These are phyloP conservation scores for Brachypteracias leptosomus DNA, from an alignment of 2,113 vertebrate genomes.

Conservation along the genomic window DNA sequence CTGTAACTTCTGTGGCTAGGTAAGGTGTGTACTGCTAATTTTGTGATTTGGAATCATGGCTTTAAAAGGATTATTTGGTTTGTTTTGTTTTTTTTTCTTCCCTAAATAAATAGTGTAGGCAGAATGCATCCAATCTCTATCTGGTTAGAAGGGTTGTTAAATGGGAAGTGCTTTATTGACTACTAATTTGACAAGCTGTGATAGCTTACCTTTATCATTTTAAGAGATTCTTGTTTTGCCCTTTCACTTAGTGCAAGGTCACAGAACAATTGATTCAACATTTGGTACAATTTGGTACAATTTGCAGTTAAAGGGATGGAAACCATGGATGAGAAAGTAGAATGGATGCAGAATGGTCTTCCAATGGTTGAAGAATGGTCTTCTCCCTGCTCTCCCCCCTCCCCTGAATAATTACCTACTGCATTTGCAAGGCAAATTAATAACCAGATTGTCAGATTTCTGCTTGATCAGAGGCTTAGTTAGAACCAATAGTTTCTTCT, in stretches of 20 bases:
- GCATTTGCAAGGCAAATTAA: background rate
- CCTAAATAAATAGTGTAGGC: background rate
- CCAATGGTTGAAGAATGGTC: too few relatives aligned
- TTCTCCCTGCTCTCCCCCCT: fast-evolving
- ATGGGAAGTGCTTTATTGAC: conserved; percentile 49
- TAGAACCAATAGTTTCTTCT: background rate
- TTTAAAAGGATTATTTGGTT: background rate
- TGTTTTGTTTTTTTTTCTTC: too few relatives aligned
- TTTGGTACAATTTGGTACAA: conserved; percentile 16
- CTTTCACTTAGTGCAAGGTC: conserved; percentile 50
- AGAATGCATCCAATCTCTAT: background rate
- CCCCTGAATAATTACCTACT: background rate
- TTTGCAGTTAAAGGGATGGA: conserved; percentile 2
- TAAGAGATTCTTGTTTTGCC: conserved; percentile 23
- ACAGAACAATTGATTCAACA: conserved; percentile 22
- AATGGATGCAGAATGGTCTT: background rate
- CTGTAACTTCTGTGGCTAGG: background rate
- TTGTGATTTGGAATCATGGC: background rate
- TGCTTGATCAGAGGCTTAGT: background rate
- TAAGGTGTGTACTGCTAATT: background rate
- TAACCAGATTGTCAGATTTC: background rate
- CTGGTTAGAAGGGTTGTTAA: background rate
- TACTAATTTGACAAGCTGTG: background rate
- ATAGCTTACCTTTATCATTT: conserved; percentile 34
- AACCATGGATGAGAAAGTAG: background rate